phyloP scores from a whole-genome alignment of 2,797 vertebrate genomes.

The Fistularia tabacaria region DNA sequence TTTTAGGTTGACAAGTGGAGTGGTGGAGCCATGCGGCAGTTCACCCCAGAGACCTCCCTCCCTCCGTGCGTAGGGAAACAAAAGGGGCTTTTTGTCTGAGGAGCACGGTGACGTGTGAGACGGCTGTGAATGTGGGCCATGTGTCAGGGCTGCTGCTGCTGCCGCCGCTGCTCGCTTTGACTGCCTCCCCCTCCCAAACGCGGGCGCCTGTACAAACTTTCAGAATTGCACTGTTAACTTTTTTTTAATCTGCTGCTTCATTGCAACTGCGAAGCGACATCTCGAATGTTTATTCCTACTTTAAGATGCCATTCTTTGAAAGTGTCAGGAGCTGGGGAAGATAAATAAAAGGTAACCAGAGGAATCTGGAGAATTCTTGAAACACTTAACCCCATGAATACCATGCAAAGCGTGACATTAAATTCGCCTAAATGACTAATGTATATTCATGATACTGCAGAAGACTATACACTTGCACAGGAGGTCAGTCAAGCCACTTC shows the following conservation, averaged over 20 bases:
- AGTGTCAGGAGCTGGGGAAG: constrained; percentile 4
- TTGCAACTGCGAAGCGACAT: not conserved
- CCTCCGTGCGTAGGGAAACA: constrained; percentile 57
- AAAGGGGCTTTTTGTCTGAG: constrained; percentile 67
- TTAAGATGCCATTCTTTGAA: constrained; percentile 28
- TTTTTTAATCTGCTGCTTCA: constrained; percentile 6
- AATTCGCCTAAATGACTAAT: constrained; percentile 9
- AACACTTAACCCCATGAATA: constrained; percentile 19
- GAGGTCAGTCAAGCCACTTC: constrained; percentile 14
- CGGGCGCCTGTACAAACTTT: constrained; percentile 32
- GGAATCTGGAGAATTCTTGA: constrained; percentile 6
- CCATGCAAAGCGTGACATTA: constrained; percentile 27
- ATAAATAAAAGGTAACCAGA: constrained; percentile 23
- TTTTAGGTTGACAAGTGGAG: constrained; percentile 45
- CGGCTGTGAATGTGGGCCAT: constrained; percentile 72
- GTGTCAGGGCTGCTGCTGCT: constrained; percentile 57
- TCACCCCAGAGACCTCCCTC: constrained; percentile 67
- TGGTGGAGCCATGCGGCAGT: constrained; percentile 54
- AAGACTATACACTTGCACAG: constrained; percentile 19
- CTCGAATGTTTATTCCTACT: constrained; percentile 3
- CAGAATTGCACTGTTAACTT: constrained; percentile 14
- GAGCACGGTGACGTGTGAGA: constrained; percentile 69
- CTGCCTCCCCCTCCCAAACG: constrained; percentile 28
- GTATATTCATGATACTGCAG: constrained; percentile 14
- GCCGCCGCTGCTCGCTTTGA: constrained; percentile 39